Percentiles rank a stretch among this genome's conserved stretches.
Conservation (phyloP, 2,797 vertebrate species). For the Micropoecilia bifurca region DNA sequence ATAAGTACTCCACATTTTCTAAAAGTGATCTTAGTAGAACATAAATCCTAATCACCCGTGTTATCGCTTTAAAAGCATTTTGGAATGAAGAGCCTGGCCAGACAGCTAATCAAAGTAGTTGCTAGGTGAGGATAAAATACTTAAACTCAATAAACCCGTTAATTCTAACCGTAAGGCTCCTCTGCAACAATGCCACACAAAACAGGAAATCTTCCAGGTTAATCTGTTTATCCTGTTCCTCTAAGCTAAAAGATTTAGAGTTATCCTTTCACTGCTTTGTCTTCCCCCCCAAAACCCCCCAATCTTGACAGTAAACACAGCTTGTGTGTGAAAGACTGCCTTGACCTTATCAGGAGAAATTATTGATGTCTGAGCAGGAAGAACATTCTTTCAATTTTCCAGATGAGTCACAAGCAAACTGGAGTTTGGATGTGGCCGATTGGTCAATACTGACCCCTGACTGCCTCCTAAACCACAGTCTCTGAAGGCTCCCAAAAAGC, state of each 20-base stretch:
- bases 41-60: not conserved
- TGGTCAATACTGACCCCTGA: not conserved
- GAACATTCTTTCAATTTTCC: not conserved
- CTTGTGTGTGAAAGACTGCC: not conserved
- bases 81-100: not conserved
- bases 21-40: no score
- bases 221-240: not conserved
- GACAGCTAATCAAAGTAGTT: not conserved
- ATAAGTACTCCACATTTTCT: no score
- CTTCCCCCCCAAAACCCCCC: not conserved
- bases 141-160: not conserved
- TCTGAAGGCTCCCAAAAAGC: not conserved
- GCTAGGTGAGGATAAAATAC: not conserved
- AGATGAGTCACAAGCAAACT: not conserved
- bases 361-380: not conserved
- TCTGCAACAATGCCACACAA: not conserved
- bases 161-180: not conserved
- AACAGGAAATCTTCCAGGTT: not conserved
- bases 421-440: not conserved
- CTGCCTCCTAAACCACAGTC: not conserved
- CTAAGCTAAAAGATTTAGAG: not conserved
- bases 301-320: conserved; percentile 10
- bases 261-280: conserved; percentile 4
- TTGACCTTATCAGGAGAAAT: conserved; percentile 15
- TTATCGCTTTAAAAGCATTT: not conserved